These are phyloP conservation scores for Epinotia ramella DNA, from an alignment of 2,888 invertebrate genomes.

Conservation along the genomic window DNA sequence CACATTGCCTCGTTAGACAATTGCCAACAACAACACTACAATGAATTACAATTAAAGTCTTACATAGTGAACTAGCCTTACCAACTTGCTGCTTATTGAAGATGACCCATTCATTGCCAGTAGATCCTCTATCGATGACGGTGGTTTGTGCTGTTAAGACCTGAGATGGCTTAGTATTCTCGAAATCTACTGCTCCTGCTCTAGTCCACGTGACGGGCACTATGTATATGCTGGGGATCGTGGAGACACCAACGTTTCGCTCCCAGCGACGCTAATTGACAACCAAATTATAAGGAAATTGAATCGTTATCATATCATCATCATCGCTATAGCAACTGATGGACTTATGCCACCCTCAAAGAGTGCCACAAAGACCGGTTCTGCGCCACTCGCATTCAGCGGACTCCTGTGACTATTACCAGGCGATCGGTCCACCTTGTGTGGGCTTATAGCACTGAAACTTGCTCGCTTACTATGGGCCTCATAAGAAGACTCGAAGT, in stretches of 20 bases:
- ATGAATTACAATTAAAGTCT: not conserved
- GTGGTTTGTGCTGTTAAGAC: slow-evolving; percentile 58
- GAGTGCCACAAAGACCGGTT: no score
- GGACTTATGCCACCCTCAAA: no score
- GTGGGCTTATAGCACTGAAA: no score
- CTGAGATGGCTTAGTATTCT: slow-evolving; percentile 69
- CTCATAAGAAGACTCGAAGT: no score
- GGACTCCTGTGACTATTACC: no score
- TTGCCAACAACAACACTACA: not conserved
- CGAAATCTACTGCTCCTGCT: slow-evolving; percentile 69
- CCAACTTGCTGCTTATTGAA: slow-evolving; percentile 87
- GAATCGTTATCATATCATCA: not conserved
- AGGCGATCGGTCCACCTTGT: no score
- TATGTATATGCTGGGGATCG: slow-evolving; percentile 62
- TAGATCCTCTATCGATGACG: slow-evolving; percentile 61
- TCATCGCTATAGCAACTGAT: no score
- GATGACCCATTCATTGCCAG: slow-evolving; percentile 84
- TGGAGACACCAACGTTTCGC: slow-evolving; percentile 61
- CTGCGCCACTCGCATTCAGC: no score
- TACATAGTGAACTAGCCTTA: slow-evolving; percentile 53
- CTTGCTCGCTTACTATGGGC: no score
- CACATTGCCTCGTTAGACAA: no score
- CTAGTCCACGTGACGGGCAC: slow-evolving; percentile 80
- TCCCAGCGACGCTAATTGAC: slow-evolving; percentile 69
- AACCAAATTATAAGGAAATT: not conserved